Conservation (phyloP, 2,888 invertebrate genomes). For the Autographa gamma region DNA sequence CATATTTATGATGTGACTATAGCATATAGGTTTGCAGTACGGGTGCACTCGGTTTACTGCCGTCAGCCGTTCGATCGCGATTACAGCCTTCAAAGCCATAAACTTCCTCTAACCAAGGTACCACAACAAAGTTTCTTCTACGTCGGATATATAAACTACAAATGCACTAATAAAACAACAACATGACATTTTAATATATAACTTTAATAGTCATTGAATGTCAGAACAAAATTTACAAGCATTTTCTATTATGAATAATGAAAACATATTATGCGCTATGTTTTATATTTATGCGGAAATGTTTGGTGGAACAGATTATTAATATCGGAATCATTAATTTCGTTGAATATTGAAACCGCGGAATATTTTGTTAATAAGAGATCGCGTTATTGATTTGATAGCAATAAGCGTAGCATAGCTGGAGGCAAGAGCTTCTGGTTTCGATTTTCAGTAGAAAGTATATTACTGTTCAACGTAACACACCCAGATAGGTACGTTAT, state of each 20-base stretch:
- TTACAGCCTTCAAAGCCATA: conserved; percentile 68
- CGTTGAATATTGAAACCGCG: conserved; percentile 21
- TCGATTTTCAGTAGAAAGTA: background rate
- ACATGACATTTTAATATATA: conserved; percentile 54
- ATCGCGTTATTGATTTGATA: conserved; percentile 4
- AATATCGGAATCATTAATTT: conserved; percentile 30
- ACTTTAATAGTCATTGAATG: conserved; percentile 58
- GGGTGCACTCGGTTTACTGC: conserved; percentile 62
- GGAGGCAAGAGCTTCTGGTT: background rate
- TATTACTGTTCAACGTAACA: background rate
- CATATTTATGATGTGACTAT: background rate
- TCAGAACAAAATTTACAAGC: conserved; percentile 10
- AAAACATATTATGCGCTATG: conserved; percentile 11
- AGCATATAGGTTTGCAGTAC: conserved; percentile 53
- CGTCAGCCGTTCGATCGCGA: conserved; percentile 63
- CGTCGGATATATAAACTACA: conserved; percentile 60
- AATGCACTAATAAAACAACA: conserved; percentile 66
- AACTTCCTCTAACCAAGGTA: conserved; percentile 61
- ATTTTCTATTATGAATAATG: conserved; percentile 13
- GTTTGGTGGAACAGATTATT: conserved; percentile 31
- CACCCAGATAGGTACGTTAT: background rate
- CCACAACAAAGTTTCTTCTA: conserved; percentile 70
- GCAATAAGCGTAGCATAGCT: background rate
- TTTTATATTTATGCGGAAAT: conserved; percentile 11
- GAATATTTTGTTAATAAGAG: background rate